These are phyloP conservation scores for Alouatta palliata DNA, from an alignment of 2,113 vertebrate species.

Conservation along the genomic window DNA sequence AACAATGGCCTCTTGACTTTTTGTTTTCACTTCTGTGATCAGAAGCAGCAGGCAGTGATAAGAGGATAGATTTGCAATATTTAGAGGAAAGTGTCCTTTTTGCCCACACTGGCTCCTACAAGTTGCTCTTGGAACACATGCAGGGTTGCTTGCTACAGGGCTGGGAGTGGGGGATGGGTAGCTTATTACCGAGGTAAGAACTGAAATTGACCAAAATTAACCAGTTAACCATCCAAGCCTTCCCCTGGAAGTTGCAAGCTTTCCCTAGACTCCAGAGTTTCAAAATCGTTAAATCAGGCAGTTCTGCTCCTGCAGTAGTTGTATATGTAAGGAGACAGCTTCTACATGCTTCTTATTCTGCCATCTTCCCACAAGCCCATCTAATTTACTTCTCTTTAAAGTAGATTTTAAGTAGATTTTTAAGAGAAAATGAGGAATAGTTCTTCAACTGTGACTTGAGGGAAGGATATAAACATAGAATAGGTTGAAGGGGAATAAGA, in stretches of 20 bases:
- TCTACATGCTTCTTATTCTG: not conserved
- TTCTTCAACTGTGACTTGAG: slow-evolving; percentile 25
- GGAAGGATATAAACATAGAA: slow-evolving; percentile 9
- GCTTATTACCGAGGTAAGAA: not conserved
- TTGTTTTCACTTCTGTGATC: not conserved
- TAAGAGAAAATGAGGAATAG: slow-evolving; percentile 7
- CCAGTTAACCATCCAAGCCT: not conserved
- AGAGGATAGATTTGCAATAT: not conserved
- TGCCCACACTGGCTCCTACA: not conserved
- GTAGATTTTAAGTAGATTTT: slow-evolving; percentile 20
- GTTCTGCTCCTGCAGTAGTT: not conserved
- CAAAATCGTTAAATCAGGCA: not conserved
- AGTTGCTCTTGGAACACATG: not conserved
- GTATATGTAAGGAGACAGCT: not conserved
- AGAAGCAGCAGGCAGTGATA: not conserved
- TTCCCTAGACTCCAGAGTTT: not conserved
- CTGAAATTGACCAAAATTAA: not conserved
- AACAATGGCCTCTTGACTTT: not conserved
- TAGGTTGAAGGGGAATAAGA: not conserved
- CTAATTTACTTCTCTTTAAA: not conserved
- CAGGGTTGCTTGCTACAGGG: not conserved
- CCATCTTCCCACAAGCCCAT: not conserved
- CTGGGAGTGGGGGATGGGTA: not conserved
- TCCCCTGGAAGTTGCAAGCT: not conserved
- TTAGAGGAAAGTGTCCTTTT: slow-evolving; percentile 2